Evolutionary conservation across 1,140 invertebrate genomes (phyloP).

Genomic region (Conus ventricosus): DNA sequence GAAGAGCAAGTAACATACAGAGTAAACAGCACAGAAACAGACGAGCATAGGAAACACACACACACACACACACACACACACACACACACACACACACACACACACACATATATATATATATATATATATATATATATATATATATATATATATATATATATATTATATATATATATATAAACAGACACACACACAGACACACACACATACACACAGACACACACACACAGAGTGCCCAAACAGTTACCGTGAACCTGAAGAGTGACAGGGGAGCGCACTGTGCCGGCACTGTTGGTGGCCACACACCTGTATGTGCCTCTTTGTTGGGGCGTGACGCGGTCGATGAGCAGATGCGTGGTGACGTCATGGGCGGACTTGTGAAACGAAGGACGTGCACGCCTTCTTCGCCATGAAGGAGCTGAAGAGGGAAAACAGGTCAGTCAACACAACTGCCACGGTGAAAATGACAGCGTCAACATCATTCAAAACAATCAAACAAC

Average conservation of each 20-base stretch:
- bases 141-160: too few relatives aligned
- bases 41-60: too few relatives aligned
- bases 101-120: too few relatives aligned
- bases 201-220: background rate
- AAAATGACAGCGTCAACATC: background rate
- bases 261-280: slow-evolving; percentile 1
- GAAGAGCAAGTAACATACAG: too few relatives aligned
- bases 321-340: slow-evolving; percentile 18
- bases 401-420: slow-evolving; percentile 23
- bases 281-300: slow-evolving; percentile 38
- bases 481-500: background rate
- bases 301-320: slow-evolving; percentile 34
- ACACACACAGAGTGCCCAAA: background rate
- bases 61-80: too few relatives aligned
- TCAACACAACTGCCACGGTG: background rate
- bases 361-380: slow-evolving; percentile 35
- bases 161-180: too few relatives aligned
- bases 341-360: slow-evolving; percentile 31
- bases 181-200: too few relatives aligned
- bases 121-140: too few relatives aligned
- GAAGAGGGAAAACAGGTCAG: background rate
- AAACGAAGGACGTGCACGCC: background rate
- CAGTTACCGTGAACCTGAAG: slow-evolving; percentile 41
- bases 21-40: too few relatives aligned
- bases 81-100: background rate